Evolutionary conservation across 2,888 invertebrate genomes (phyloP), one percentile per base, ranked within the genome.

Genomic region (Patella ulyssiponensis): DNA sequence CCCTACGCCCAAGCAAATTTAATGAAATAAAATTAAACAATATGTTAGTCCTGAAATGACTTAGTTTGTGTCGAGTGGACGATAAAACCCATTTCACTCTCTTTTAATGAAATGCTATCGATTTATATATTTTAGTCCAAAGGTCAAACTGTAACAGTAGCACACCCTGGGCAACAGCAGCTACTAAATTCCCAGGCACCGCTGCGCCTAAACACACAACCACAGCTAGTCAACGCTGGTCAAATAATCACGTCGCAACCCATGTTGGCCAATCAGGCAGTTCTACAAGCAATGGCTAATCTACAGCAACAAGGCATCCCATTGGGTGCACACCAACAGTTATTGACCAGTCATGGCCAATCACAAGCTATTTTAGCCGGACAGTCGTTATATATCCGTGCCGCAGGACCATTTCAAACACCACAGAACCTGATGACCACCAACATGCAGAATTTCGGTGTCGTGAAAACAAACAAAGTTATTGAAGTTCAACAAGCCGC

Each of bases 381-480:
- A 52, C 90, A 90, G 80, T 88, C 88, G 3, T 80, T 91, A 52
- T 89, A 88, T 79, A 87, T 91, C 71, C 83, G 90, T 12, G 81
- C 90, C 54, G 86, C 87, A 9, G 82, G 85, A 77, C 82, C 87
- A 7, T 76, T 88, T 17, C 87, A 86, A 73, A 74, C 86, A 20
- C 88, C 86, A 75, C 84, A 81, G 54, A 77, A 81, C 74, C 79
- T 80, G 80, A 77, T 80, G 69, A 71, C 77, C 17, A 69, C 82
- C 54, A 81, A 75, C 74, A 82, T 83, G 80, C 82, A 76, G 58
- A 79, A 52, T 44, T 72, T 75, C 70, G 58, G 58, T 23, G 70
- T 74, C 20, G 73, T 78, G 58, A 79, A 81, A 75, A 75, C 76
- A 44, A 74, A 78, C 69, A 79, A 81, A 69, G 73, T 75, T 15